These are phyloP conservation scores for Apis florea DNA, from an alignment of 1,140 invertebrate species.

Conservation along the genomic window DNA sequence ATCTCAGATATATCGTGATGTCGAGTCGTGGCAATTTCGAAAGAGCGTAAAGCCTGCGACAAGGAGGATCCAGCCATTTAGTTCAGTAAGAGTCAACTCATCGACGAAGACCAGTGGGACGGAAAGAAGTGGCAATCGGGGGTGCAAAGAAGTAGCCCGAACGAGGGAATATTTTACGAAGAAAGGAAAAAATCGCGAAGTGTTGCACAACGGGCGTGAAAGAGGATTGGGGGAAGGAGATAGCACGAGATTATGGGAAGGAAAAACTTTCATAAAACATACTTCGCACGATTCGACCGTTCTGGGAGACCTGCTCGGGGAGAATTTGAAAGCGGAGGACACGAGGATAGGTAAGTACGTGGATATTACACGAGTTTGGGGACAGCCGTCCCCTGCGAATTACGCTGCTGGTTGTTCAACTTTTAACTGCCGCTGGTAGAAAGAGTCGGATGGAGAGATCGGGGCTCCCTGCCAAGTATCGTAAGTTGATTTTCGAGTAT, in stretches of 20 bases:
- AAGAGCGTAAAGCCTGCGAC: not conserved
- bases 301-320: constrained; percentile 25
- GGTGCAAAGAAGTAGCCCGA: not conserved
- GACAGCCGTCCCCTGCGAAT: constrained; percentile 31
- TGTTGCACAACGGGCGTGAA: not conserved
- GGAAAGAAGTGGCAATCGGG: not conserved
- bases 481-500: constrained; percentile 57
- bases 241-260: constrained; percentile 59
- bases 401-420: constrained; percentile 36
- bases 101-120: not conserved
- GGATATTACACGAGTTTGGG: constrained; percentile 65
- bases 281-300: constrained; percentile 45
- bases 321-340: constrained; percentile 59
- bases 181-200: not conserved
- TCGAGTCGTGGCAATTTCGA: not conserved
- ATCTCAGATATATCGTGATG: too few species aligned
- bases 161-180: constrained; percentile 1
- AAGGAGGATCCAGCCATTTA: not conserved
- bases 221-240: constrained; percentile 36
- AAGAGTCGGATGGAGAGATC: constrained; percentile 16
- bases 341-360: constrained; percentile 45
- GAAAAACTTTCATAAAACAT: constrained; percentile 69
- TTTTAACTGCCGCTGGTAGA: constrained; percentile 36
- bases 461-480: not conserved
- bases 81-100: not conserved